Evolutionary conservation across 2,888 invertebrate species (phyloP).

Genomic region (Drosophila atripex): DNA sequence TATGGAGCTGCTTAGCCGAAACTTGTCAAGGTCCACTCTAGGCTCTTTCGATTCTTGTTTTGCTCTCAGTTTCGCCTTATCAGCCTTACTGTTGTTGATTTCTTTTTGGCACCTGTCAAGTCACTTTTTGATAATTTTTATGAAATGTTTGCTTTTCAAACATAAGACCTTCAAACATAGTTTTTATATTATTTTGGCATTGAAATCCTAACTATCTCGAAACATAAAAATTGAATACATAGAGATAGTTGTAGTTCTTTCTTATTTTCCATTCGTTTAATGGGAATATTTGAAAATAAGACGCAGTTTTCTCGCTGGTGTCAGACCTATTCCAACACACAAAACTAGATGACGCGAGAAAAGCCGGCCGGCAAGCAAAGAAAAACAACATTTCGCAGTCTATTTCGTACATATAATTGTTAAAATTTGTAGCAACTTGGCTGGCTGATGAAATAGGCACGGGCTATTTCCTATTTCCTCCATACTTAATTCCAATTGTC

Average conservation of each 20-base stretch:
- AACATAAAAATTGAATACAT: background rate
- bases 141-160: conserved; percentile 5
- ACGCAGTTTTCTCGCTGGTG: background rate
- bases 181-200: background rate
- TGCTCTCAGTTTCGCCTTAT: conserved; percentile 47
- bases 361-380: conserved; percentile 23
- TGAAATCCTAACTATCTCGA: background rate
- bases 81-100: conserved; percentile 13
- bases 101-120: conserved; percentile 15
- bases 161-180: background rate
- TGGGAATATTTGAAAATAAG: conserved; percentile 5
- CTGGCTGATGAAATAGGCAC: conserved; percentile 48
- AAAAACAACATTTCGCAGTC: background rate
- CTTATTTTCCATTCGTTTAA: background rate
- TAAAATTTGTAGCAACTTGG: conserved; percentile 1
- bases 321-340: background rate
- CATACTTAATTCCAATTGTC: too few species aligned
- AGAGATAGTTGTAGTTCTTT: background rate
- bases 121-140: conserved; percentile 1
- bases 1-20: conserved; percentile 21
- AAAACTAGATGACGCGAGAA: conserved; percentile 1
- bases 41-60: conserved; percentile 55
- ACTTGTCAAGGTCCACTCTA: conserved; percentile 55
- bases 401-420: conserved; percentile 1
- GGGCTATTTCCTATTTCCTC: too few species aligned